Base-by-base conservation (phyloP, 2,113 vertebrate species). In the Tetrax tetrax region DNA sequence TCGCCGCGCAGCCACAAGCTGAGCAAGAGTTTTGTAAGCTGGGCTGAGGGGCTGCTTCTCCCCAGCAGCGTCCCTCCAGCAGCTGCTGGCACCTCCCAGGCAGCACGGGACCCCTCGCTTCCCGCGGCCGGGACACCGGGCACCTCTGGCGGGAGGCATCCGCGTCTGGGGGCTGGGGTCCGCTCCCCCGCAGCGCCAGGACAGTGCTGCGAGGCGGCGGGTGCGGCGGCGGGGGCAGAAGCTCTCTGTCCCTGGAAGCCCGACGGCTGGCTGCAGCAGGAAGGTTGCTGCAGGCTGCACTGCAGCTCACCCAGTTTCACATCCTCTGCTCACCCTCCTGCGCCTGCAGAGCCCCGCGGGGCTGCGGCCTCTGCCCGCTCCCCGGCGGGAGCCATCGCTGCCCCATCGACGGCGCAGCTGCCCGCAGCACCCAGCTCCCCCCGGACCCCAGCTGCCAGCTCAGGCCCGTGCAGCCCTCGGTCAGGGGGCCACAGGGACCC, bases 111-210 rank as follows among this genome's bases (percentile, higher is more conserved):
- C 21, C 27, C n/a, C n/a, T 37, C 37, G 14, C 41, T 43, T 43
- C 41, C 87, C 53, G 45, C 61, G 18, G 15, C 9, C 4, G 43
- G 37, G 47, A 41, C 35, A 33, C 25, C 0, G 2, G 50, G 29
- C 51, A 29, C 22, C 33, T 27, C 65, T 45, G 65, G 25, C 5
- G 6, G 35, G 21, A 38, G 23, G 13, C 21, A 12, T 7, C 14
- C 0, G 4, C 38, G 45, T 20, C 59, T 25, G 12, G 23, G 50
- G 28, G 37, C 50, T 17, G 18, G 28, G 22, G 15, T 4, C 48
- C 1, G 1, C 7, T 5, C 22, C 18, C 13, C 31, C 1, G 8
- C 1, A 0, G 51, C 29, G 15, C 74, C 16, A 27, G 50, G 20
- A 17, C 28, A 4, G n/a, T 12, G 19, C 28, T 60, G 41, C 2